A percentile compares a stretch with the other conserved stretches of the same genome.
Evolutionary conservation across 2,113 vertebrate species (phyloP).

Genomic region (Neodontobutis hainanensis): DNA sequence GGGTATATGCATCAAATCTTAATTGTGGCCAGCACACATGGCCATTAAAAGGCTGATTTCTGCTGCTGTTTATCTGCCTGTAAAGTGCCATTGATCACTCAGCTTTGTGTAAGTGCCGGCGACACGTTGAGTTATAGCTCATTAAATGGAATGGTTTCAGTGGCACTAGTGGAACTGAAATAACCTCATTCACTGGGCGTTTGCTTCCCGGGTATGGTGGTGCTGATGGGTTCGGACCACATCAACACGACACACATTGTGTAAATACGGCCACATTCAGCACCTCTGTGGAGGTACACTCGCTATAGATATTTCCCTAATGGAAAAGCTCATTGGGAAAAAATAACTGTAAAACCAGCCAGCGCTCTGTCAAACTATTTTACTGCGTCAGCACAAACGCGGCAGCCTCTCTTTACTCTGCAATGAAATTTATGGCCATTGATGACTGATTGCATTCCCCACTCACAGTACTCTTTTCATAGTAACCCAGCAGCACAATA

Average conservation of each 20-base stretch:
- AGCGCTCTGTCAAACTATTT: slow-evolving; percentile 71
- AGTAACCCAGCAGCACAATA: slow-evolving; percentile 68
- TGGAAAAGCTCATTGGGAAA: slow-evolving; percentile 73
- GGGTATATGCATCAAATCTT: slow-evolving; percentile 18
- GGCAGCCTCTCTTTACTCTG: slow-evolving; percentile 57
- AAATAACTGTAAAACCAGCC: slow-evolving; percentile 69
- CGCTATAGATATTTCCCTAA: slow-evolving; percentile 64
- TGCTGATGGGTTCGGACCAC: slow-evolving; percentile 27
- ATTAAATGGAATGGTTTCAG: slow-evolving; percentile 63
- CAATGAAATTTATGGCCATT: slow-evolving; percentile 73
- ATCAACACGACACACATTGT: slow-evolving; percentile 10
- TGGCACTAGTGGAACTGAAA: slow-evolving; percentile 42
- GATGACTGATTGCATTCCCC: slow-evolving; percentile 75
- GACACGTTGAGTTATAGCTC: slow-evolving; percentile 52
- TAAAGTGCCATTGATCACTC: slow-evolving; percentile 56
- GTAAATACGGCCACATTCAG: slow-evolving; percentile 18
- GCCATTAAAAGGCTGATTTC: slow-evolving; percentile 54
- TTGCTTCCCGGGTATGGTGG: slow-evolving; percentile 15
- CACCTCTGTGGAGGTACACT: slow-evolving; percentile 22
- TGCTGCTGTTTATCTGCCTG: slow-evolving; percentile 51
- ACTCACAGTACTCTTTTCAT: slow-evolving; percentile 67
- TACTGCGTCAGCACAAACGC: slow-evolving; percentile 73
- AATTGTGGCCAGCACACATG: slow-evolving; percentile 31
- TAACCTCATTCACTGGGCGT: slow-evolving; percentile 39
- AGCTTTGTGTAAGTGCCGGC: slow-evolving; percentile 2